Evolutionary conservation across 2,888 invertebrate species (phyloP).

Genomic region (Chymomyza procnemis): DNA sequence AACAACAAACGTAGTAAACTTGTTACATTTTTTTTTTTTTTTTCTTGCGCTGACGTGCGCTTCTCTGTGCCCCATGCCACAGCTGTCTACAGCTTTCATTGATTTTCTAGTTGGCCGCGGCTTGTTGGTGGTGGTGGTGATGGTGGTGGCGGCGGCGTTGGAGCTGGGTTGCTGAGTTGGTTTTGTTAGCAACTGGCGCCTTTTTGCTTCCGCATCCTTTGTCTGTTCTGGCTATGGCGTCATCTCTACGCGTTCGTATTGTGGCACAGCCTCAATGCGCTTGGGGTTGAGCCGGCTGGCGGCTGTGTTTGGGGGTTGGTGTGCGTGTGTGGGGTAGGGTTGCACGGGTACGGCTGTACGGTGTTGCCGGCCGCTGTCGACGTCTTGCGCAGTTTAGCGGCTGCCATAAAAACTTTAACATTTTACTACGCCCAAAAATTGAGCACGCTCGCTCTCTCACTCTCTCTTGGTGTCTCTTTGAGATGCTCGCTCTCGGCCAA

Average conservation of each 20-base stretch:
- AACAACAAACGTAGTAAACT: slow-evolving; percentile 65
- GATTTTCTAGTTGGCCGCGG: slow-evolving; percentile 35
- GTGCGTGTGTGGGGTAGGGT: no score
- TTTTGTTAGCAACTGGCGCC: background rate
- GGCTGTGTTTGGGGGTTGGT: no score
- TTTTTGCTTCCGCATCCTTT: slow-evolving; percentile 12
- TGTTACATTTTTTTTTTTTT: slow-evolving; percentile 12
- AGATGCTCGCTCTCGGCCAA: slow-evolving; percentile 34
- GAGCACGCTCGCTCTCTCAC: slow-evolving; percentile 3
- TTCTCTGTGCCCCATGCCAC: slow-evolving; percentile 7
- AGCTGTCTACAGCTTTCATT: slow-evolving; percentile 48
- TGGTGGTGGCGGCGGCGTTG: background rate
- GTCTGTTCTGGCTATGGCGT: slow-evolving; percentile 41
- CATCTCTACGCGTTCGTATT: slow-evolving; percentile 22
- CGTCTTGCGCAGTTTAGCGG: slow-evolving; percentile 53
- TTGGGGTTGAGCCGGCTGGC: no score
- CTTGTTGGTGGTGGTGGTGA: background rate
- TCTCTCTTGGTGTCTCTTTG: slow-evolving; percentile 25
- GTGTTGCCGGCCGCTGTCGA: slow-evolving; percentile 8
- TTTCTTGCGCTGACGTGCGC: background rate
- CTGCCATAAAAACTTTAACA: slow-evolving; percentile 34
- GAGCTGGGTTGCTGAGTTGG: no score
- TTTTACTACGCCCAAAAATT: background rate
- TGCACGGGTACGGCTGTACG: no score
- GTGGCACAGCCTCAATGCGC: no score